Conservation (phyloP, 1,140 invertebrate species). For the Mamestra configurata region DNA sequence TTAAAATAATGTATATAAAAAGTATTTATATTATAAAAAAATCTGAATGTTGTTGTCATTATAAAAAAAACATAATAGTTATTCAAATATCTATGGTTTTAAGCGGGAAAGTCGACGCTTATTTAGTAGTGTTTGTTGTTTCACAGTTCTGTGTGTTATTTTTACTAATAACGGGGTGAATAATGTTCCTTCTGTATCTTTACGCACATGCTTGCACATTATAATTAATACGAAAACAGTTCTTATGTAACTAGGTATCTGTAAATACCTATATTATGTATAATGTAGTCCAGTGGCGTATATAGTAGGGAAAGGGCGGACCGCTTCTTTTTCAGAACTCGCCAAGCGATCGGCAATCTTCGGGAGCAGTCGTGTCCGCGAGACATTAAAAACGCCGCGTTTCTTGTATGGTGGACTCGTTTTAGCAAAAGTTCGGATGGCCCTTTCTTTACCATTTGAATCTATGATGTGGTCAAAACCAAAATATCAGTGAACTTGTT, state of each 20-base stretch:
- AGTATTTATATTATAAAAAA: background rate
- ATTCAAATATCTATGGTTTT: background rate
- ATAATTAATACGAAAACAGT: background rate
- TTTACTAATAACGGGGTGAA: background rate
- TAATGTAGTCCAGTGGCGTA: too few species aligned
- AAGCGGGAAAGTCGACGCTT: constrained; percentile 13
- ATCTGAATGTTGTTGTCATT: constrained; percentile 11
- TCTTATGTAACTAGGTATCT: constrained; percentile 9
- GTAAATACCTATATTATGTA: too few species aligned
- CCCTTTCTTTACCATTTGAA: too few species aligned
- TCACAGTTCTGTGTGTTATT: background rate
- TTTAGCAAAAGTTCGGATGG: too few species aligned
- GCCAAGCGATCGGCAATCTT: too few species aligned
- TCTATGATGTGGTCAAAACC: background rate
- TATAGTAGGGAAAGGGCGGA: too few species aligned
- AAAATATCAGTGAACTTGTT: too few species aligned
- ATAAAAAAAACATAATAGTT: background rate
- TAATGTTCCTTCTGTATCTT: constrained; percentile 13
- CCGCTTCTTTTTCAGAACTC: too few species aligned
- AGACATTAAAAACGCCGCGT: too few species aligned
- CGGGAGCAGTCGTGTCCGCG: too few species aligned
- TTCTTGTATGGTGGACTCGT: too few species aligned
- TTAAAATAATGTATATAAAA: constrained; percentile 18
- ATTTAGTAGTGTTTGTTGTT: background rate
- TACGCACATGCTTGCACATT: constrained; percentile 29